A percentile compares a stretch with the other conserved stretches of the same genome.
phyloP scores from a whole-genome alignment of 2,888 invertebrate genomes.

The Drosophila fungiperda region DNA sequence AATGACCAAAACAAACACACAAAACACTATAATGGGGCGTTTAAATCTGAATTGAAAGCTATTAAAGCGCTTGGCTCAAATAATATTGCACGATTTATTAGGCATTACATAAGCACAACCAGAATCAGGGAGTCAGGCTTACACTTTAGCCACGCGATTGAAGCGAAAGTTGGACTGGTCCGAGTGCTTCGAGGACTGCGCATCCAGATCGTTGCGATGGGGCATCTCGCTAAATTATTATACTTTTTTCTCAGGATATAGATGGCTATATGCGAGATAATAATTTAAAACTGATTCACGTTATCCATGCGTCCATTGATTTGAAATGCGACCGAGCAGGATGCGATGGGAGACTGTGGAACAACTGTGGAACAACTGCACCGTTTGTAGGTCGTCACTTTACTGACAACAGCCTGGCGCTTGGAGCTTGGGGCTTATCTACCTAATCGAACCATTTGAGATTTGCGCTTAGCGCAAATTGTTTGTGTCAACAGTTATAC shows the following conservation, averaged over 20 bases:
- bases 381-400: slow-evolving; percentile 50
- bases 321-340: slow-evolving; percentile 29
- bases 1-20: slow-evolving; percentile 54
- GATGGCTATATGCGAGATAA: slow-evolving; percentile 28
- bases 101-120: slow-evolving; percentile 43
- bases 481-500: slow-evolving; percentile 49
- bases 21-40: slow-evolving; percentile 35
- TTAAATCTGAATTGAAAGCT: slow-evolving; percentile 40
- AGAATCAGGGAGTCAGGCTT: slow-evolving; percentile 64
- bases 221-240: slow-evolving; percentile 66
- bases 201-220: slow-evolving; percentile 69
- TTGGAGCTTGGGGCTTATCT: slow-evolving; percentile 46
- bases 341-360: slow-evolving; percentile 15
- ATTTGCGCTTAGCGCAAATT: slow-evolving; percentile 50
- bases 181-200: slow-evolving; percentile 77
- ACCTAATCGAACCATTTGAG: slow-evolving; percentile 39
- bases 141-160: slow-evolving; percentile 84
- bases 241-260: slow-evolving; percentile 34
- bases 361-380: slow-evolving; percentile 52
- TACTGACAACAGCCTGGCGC: slow-evolving; percentile 50
- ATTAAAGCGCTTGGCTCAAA: slow-evolving; percentile 26
- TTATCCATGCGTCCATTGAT: slow-evolving; percentile 66
- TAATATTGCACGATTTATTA: slow-evolving; percentile 37
- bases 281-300: slow-evolving; percentile 36
- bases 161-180: slow-evolving; percentile 80